Evolutionary conservation across 2,888 invertebrate genomes (phyloP).

Genomic region (Perdita meconis): DNA sequence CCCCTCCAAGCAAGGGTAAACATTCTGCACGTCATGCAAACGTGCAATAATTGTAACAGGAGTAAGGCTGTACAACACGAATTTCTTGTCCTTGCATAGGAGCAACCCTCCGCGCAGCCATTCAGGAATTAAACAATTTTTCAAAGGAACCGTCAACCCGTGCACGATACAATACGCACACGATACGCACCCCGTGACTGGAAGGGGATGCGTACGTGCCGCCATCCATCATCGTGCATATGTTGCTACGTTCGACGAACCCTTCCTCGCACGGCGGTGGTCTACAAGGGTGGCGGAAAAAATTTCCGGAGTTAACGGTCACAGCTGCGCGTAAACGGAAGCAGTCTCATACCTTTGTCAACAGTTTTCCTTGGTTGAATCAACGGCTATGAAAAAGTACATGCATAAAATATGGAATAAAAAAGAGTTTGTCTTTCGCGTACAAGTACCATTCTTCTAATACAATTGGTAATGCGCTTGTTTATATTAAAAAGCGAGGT

Average conservation of each 20-base stretch:
- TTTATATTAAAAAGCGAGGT: no score
- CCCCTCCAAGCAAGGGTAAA: conserved; percentile 17
- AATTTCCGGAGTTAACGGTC: conserved; percentile 55
- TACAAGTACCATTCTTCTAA: no score
- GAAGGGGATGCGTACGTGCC: conserved; percentile 64
- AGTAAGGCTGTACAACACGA: conserved; percentile 22
- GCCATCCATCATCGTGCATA: conserved; percentile 75
- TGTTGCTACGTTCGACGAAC: conserved; percentile 68
- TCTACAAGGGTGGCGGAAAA: conserved; percentile 39
- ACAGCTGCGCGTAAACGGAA: conserved; percentile 42
- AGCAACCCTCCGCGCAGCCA: conserved; percentile 33
- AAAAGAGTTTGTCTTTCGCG: no score
- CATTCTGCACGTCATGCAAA: conserved; percentile 30
- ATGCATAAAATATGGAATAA: no score
- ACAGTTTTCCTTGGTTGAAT: conserved; percentile 5
- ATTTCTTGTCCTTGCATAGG: conserved; percentile 35
- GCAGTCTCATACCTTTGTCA: background rate
- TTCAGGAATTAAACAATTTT: conserved; percentile 44
- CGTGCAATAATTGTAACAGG: conserved; percentile 38
- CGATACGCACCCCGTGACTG: conserved; percentile 52
- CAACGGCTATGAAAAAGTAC: background rate
- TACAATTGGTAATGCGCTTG: no score
- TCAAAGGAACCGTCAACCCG: conserved; percentile 54
- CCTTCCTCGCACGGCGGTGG: conserved; percentile 37
- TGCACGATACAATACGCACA: conserved; percentile 43